Base-by-base conservation (phyloP, 2,888 invertebrate genomes). In the Morpho achilles region DNA sequence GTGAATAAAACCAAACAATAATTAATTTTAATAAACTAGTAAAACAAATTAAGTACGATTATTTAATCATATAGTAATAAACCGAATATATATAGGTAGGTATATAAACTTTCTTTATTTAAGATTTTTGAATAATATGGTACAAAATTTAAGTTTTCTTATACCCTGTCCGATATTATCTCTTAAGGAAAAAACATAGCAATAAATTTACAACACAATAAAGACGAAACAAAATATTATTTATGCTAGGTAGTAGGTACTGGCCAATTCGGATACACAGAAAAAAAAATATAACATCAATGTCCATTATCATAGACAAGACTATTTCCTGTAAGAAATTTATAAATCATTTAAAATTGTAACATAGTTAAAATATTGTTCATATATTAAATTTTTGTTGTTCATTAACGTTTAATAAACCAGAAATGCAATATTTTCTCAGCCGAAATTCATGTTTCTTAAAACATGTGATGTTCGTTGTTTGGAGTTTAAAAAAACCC, bases 341-440 rank as follows among this genome's bases (percentile, higher is more conserved):
- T 47, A 32, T 58, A 57, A 23, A 60, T 56, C 53, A 49, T 60
- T 60, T 59, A 40, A 40, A 53, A 57, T 51, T 50, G 16, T 42
- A 54, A 10, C 10, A 49, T 50, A 32, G 41, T 45, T 48, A 39
- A 39, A 48, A 49, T n/a, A 47, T 43, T 16, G 40, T 42, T 40
- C 50, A 47, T 16, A 42, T 47, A 44, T 7, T 22, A 59, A 62
- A 53, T 56, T 54, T 60, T 53, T 10, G 32, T 44, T 47, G 16
- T 40, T 57, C 52, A 45, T 45, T 45, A 48, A 23, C 61, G 56
- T 66, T 62, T 55, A 68, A 76, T 76, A 69, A 76, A 71, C 66
- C 75, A 80, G 83, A 79, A 76, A 87, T 87, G 82, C 78, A 79
- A 85, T 77, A 79, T 84, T 76, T 77, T 69, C 72, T 72, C 47